Evolutionary conservation across 2,113 vertebrate genomes (phyloP).

Genomic region (Triplophysa tibetana): DNA sequence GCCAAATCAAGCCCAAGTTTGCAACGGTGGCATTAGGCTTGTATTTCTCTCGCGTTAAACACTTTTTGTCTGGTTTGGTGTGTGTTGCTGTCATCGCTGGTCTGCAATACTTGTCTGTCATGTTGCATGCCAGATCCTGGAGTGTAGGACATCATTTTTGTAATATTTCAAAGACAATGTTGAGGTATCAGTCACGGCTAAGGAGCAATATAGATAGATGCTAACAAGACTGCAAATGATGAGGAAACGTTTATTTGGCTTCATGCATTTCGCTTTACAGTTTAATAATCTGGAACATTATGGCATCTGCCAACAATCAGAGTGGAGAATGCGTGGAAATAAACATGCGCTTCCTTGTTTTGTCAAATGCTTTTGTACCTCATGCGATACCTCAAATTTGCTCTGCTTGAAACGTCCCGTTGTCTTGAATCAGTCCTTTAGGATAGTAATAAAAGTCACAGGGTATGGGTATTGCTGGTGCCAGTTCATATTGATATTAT

Average conservation of each 20-base stretch:
- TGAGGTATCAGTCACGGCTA: slow-evolving; percentile 45
- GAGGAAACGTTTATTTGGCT: slow-evolving; percentile 61
- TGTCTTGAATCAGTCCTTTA: background rate
- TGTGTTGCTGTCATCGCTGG: slow-evolving; percentile 16
- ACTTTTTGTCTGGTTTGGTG: background rate
- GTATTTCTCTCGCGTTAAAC: slow-evolving; percentile 4
- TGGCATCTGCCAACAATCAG: slow-evolving; percentile 92
- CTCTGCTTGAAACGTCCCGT: slow-evolving; percentile 19
- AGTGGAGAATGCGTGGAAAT: slow-evolving; percentile 80
- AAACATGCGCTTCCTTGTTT: slow-evolving; percentile 85
- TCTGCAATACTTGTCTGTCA: background rate
- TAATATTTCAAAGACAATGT: slow-evolving; percentile 49
- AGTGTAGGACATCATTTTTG: background rate
- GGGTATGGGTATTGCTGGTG: background rate
- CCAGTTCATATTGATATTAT: background rate
- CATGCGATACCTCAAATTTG: background rate
- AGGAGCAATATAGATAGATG: slow-evolving; percentile 42
- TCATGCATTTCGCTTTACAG: slow-evolving; percentile 55
- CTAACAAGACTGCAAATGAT: slow-evolving; percentile 52
- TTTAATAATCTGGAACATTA: slow-evolving; percentile 76
- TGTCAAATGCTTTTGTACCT: slow-evolving; percentile 74
- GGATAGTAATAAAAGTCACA: background rate
- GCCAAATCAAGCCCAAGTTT: slow-evolving; percentile 22
- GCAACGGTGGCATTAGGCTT: slow-evolving; percentile 31
- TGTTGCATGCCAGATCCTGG: background rate